Base-by-base conservation (phyloP, 2,888 invertebrate genomes). In the Heliconius sara region DNA sequence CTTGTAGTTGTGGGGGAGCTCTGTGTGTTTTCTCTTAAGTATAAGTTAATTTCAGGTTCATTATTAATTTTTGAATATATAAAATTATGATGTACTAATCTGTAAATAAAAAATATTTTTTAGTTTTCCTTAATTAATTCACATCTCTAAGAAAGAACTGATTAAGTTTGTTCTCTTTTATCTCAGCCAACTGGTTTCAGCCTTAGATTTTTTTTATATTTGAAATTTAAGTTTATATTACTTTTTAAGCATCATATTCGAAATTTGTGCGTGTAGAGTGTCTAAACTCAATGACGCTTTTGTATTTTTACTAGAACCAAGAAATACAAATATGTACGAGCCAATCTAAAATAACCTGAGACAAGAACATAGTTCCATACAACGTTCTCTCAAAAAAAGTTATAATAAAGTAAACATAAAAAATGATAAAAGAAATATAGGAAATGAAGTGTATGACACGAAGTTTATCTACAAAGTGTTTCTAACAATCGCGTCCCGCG, bases 401-500 rank as follows among this genome's bases (percentile, higher is more conserved):
- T 10, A 12, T 60, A 60, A 12, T 12, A 60, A 65, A 65, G 16
- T 27, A 65, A 16, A 27, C 7, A 27, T 27, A 16, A 16, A 25
- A 27, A 65, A 34, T 16, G 22, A 13, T 43, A n/a, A 68, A 47
- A 47, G 43, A 43, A 25, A 16, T 47, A 43, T 39, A 70, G 25
- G 25, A 72, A 57, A 72, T 73, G 60, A 73, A 60, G 67, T 57
- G 57, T 39, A 16, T 77, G 65, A 74, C 80, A 60, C 71, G 13
- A 34, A 60, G 30, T 76, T 74, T 76, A 75, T 77, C 70, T 43
- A 27, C 22, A 52, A 76, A 34, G 77, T 83, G 83, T 84, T 83
- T 81, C 76, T 83, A 79, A 79, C 81, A 82, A 80, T 74, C 68
- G 78, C 65, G 63, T 81, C 86, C 83, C 84, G 68, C 60, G 86